Conservation (phyloP, 2,113 vertebrate species). For the Antigone vipio region DNA sequence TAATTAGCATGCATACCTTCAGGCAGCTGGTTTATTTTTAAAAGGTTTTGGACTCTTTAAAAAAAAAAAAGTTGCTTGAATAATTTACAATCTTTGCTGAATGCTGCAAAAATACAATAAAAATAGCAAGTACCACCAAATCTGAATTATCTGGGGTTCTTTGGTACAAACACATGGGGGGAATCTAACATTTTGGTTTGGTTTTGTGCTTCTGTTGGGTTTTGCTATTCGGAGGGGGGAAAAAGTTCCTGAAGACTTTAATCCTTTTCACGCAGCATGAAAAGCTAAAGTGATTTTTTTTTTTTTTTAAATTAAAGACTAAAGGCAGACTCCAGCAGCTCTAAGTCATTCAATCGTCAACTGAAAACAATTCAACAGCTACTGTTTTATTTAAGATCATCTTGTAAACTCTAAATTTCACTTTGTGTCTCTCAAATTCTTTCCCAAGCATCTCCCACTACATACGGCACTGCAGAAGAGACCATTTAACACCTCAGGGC, state of each 20-base stretch:
- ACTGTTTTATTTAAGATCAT: background rate
- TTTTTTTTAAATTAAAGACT: background rate
- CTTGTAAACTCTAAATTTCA: background rate
- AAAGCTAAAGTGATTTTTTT: background rate
- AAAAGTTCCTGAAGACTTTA: background rate
- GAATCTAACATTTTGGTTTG: background rate
- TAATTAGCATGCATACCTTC: background rate
- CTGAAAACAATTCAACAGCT: background rate
- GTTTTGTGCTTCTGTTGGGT: background rate
- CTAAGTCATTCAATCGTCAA: background rate
- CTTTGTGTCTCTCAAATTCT: background rate
- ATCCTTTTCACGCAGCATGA: background rate
- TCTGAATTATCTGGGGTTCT: background rate
- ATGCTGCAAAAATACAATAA: background rate
- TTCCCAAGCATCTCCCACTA: background rate
- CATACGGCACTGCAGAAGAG: accelerated
- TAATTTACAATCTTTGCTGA: background rate
- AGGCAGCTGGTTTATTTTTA: background rate
- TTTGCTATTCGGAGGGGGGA: background rate
- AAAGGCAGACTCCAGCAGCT: background rate
- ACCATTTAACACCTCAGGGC: background rate
- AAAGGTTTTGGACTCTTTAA: background rate
- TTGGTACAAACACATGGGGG: accelerated
- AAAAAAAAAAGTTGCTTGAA: background rate
- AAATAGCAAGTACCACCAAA: background rate